These are phyloP conservation scores for Helostoma temminkii DNA, from an alignment of 2,797 vertebrate species.

Conservation along the genomic window DNA sequence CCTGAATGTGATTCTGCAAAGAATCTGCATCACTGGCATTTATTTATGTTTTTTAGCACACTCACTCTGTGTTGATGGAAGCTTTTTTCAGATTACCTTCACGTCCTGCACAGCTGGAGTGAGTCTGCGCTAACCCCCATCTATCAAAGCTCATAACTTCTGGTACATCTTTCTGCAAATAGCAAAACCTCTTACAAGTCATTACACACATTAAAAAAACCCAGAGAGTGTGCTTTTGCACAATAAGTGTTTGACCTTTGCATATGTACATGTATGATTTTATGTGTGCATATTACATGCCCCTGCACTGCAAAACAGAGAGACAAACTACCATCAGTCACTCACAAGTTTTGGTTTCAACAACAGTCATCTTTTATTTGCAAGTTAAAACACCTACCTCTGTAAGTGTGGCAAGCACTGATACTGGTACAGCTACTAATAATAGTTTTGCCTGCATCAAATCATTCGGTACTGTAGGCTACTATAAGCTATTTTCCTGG, in stretches of 20 bases:
- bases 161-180: slow-evolving; percentile 73
- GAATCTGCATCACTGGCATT: slow-evolving; percentile 61
- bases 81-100: slow-evolving; percentile 71
- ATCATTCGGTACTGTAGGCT: slow-evolving; percentile 39
- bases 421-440: slow-evolving; percentile 31
- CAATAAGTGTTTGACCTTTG: slow-evolving; percentile 12
- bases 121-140: slow-evolving; percentile 63
- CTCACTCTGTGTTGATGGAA: slow-evolving; percentile 64
- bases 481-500: slow-evolving; percentile 25
- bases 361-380: slow-evolving; percentile 21
- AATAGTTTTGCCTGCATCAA: slow-evolving; percentile 30
- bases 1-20: slow-evolving; percentile 54
- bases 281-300: slow-evolving; percentile 14
- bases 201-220: slow-evolving; percentile 25
- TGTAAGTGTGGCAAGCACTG: slow-evolving; percentile 9
- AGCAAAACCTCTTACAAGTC: slow-evolving; percentile 46
- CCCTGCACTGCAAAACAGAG: background rate
- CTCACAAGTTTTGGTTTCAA: slow-evolving; percentile 17
- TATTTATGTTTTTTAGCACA: slow-evolving; percentile 61
- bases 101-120: slow-evolving; percentile 56
- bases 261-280: background rate
- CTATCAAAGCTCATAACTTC: slow-evolving; percentile 46
- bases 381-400: slow-evolving; percentile 7
- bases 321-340: slow-evolving; percentile 14
- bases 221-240: slow-evolving; percentile 19